A percentile compares a stretch with the other conserved stretches of the same genome.
Conservation (phyloP, 2,888 invertebrate species). For the Andrena trimmerana region DNA sequence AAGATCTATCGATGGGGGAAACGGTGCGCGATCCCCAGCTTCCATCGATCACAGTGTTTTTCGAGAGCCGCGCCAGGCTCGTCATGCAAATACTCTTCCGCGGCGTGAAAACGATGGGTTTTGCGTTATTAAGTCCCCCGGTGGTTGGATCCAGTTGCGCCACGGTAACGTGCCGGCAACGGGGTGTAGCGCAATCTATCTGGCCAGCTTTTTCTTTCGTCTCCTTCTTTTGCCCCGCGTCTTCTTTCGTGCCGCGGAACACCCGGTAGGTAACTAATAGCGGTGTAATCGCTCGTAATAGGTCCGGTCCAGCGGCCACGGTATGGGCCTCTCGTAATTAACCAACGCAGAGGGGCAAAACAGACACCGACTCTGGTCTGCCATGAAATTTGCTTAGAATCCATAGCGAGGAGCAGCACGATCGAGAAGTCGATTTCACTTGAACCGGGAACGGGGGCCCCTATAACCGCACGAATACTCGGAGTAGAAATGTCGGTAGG, state of each 20-base stretch:
- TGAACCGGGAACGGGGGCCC: neutral
- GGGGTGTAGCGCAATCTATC: conserved; percentile 71
- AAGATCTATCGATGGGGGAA: conserved; percentile 33
- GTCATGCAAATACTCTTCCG: conserved; percentile 65
- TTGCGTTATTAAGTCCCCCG: conserved; percentile 69
- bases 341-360: conserved; percentile 58
- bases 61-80: conserved; percentile 12
- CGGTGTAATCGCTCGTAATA: conserved; percentile 82
- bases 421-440: neutral
- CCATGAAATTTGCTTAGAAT: neutral
- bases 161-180: conserved; percentile 67
- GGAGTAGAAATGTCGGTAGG: conserved; percentile 29
- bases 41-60: conserved; percentile 64
- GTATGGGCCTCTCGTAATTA: conserved; percentile 77
- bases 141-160: conserved; percentile 60
- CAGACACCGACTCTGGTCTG: conserved; percentile 25
- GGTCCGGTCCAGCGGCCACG: conserved; percentile 78
- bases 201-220: conserved; percentile 58
- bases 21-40: neutral
- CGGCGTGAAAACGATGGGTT: conserved; percentile 53
- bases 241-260: conserved; percentile 74
- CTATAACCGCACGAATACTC: neutral
- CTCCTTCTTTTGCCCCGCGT: conserved; percentile 59
- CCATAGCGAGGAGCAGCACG: neutral
- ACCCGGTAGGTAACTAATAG: conserved; percentile 83